phyloP scores from a whole-genome alignment of 1,140 invertebrate genomes.

The Atta colombica region DNA sequence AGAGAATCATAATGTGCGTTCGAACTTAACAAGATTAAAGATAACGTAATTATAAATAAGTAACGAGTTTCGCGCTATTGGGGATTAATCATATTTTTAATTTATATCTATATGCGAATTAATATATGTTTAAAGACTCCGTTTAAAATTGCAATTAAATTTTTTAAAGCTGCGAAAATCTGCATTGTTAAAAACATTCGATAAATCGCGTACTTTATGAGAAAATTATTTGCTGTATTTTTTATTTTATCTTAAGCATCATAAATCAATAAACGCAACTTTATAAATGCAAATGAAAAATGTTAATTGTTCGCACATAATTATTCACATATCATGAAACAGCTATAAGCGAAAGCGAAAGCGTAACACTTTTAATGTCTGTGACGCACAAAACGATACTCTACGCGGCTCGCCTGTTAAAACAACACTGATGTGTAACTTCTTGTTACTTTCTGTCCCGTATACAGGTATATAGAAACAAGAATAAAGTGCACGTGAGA shows the following conservation, averaged over 20 bases:
- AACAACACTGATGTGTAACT: constrained; percentile 52
- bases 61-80: background rate
- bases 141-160: background rate
- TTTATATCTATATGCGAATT: background rate
- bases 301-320: background rate
- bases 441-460: constrained; percentile 57
- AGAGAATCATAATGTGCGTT: too few species aligned
- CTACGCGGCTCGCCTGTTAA: constrained; percentile 47
- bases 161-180: background rate
- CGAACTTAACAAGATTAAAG: background rate
- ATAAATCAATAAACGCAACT: background rate
- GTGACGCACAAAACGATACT: constrained; percentile 20
- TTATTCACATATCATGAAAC: constrained; percentile 5
- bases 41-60: constrained; percentile 23
- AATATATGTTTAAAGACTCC: background rate
- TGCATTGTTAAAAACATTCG: background rate
- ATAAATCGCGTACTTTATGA: background rate
- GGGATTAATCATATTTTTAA: constrained; percentile 17
- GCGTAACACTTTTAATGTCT: constrained; percentile 2
- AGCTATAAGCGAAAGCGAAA: constrained; percentile 34
- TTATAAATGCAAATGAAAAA: background rate
- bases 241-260: background rate
- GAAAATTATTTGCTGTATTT: background rate
- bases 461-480: constrained; percentile 38
- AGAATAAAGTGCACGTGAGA: constrained; percentile 68